Percentiles rank a stretch among this genome's conserved stretches.
phyloP scores from a whole-genome alignment of 2,113 vertebrate species.

The Zapus hudsonius region DNA sequence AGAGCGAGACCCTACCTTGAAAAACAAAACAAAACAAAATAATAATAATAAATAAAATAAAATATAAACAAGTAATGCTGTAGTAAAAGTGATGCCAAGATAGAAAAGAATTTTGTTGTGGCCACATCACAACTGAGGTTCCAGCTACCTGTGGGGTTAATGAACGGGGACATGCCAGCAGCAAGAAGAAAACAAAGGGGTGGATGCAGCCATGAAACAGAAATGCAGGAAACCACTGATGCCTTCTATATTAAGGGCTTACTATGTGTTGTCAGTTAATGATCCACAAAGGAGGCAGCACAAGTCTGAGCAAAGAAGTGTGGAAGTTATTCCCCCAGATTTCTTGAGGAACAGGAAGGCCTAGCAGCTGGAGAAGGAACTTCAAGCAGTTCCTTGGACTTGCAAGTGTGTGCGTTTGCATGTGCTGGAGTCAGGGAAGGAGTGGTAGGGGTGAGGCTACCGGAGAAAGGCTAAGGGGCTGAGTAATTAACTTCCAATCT shows the following conservation, averaged over 20 bases:
- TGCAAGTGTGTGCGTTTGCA: background rate
- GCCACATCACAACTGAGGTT: background rate
- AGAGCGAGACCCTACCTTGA: too few relatives aligned
- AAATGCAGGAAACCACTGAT: background rate
- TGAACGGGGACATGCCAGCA: background rate
- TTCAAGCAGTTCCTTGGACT: background rate
- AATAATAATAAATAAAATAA: constrained; percentile 14
- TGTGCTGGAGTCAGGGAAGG: background rate
- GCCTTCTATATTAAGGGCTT: background rate
- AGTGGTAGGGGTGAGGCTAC: background rate
- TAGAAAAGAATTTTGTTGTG: constrained; percentile 3
- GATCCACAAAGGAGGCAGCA: background rate
- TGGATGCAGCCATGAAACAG: background rate
- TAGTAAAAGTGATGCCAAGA: background rate
- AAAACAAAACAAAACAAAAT: too few relatives aligned
- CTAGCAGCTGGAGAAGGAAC: background rate
- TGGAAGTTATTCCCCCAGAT: background rate
- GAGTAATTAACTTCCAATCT: constrained; percentile 7
- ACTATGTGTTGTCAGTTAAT: background rate
- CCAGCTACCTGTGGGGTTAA: background rate
- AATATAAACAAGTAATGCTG: background rate
- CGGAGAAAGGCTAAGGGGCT: background rate
- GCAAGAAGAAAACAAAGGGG: background rate
- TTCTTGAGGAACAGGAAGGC: background rate
- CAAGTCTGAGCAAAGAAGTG: background rate